Base-by-base conservation (phyloP, 35 echinoderm and acorn worm species). In the Chiridota heheva region DNA sequence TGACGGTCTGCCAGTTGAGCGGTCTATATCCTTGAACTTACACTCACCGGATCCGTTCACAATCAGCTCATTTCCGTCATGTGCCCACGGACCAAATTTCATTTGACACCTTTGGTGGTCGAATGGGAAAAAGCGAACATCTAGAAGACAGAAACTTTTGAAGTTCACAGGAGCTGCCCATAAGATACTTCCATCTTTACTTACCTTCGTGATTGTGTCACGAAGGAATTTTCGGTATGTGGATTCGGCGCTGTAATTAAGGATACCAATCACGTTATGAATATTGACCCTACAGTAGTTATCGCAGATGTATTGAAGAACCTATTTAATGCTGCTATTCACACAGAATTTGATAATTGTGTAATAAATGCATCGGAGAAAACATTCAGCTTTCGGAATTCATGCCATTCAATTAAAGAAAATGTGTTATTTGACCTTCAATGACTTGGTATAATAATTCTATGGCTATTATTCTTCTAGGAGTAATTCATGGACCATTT, bases 141-240 rank as follows among this genome's bases (percentile, higher is more conserved):
- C 80, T 13, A 98, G 42, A 4, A 70, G 33, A 65, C 95, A 98
- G 28, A 75, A 87, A 5, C 95, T 81, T 28, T 90, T 86, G 72
- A 98, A 98, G 70, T 91, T 98, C 85, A 91, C 82, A 3, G 95
- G 95, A 36, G 90, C 90, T 17, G 84, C 94, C 95, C 95, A 98
- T 46, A 92, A 69, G 18, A 98, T 60, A 17, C 72, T 40, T 3
- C 95, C 95, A 60, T 80, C 44, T 56, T 85, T 75, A 22, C 82
- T 44, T n/a, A 87, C 77, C 65, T 98, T 98, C 3, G 88, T 82
- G 20, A 98, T 81, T 3, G 90, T 79, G 37, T 87, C 85, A 10
- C 43, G 31, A 6, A 98, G 67, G 39, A 98, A 98, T 29, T 90
- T 80, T 6, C 78, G 63, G 69, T 90, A 72, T 55, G 69, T 17